Conservation (phyloP, 53 echinoderm and acorn worm genomes). For the Temnopleurus reevesii region DNA sequence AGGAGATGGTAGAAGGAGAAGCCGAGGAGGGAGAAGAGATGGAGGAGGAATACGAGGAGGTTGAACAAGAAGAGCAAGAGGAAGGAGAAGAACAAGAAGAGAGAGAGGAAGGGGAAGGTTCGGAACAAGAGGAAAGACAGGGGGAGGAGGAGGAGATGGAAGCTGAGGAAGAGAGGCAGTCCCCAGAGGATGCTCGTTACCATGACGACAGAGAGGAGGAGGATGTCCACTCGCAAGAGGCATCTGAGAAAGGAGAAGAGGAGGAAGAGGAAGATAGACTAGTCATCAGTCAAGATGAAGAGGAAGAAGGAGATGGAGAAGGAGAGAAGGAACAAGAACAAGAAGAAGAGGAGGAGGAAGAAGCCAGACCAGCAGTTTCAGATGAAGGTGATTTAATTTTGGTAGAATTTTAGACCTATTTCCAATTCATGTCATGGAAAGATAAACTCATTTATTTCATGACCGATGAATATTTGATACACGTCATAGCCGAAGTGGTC, state of each 20-base stretch:
- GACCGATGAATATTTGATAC: too few species aligned
- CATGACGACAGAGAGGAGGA: conserved; percentile 55
- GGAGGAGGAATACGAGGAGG: conserved; percentile 45
- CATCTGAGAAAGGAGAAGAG: conserved; percentile 39
- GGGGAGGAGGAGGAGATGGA: conserved; percentile 31
- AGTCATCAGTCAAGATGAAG: conserved; percentile 59
- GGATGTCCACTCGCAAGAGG: conserved; percentile 34
- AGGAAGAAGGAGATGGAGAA: conserved; percentile 55
- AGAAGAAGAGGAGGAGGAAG: conserved; percentile 43
- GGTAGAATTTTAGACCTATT: neutral
- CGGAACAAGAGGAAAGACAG: conserved; percentile 31
- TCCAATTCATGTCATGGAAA: too few species aligned
- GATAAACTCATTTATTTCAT: too few species aligned
- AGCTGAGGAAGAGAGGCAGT: conserved; percentile 22
- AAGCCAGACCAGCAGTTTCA: conserved; percentile 14
- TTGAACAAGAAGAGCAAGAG: conserved; percentile 36
- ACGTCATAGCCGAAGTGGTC: too few species aligned
- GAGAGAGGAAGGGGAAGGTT: neutral
- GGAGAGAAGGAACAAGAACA: conserved; percentile 36
- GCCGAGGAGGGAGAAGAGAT: conserved; percentile 31
- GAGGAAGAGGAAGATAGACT: conserved; percentile 35
- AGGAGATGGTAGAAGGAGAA: conserved; percentile 25
- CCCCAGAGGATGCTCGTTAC: conserved; percentile 22
- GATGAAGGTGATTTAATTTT: conserved; percentile 39
- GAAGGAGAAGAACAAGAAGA: conserved; percentile 52